Conservation (phyloP, 2,113 vertebrate species). For the Lanius ludovicianus region DNA sequence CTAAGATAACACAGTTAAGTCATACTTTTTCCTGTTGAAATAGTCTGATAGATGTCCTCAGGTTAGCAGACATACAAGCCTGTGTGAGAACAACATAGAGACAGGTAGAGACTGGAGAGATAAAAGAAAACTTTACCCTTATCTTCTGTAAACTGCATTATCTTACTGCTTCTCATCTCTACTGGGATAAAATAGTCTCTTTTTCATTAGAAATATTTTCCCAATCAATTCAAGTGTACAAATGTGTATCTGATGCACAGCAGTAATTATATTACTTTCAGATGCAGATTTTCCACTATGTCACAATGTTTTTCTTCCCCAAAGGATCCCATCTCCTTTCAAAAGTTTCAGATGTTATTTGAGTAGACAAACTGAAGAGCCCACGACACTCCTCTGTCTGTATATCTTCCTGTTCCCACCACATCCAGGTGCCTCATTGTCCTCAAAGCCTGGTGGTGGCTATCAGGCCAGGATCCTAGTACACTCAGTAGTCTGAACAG, state of each 20-base stretch:
- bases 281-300: conserved; percentile 34
- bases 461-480: not conserved
- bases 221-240: not conserved
- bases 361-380: conserved; percentile 43
- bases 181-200: not conserved
- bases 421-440: not conserved
- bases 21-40: not conserved
- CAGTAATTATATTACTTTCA: not conserved
- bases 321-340: conserved; percentile 18
- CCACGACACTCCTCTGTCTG: not conserved
- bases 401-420: not conserved
- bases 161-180: not conserved
- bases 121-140: not conserved
- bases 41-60: not conserved
- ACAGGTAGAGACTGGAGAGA: not conserved
- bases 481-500: not conserved
- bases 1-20: not conserved
- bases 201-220: conserved; percentile 20
- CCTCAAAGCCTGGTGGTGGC: not conserved
- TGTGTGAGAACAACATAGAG: not conserved
- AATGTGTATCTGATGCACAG: not conserved
- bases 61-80: not conserved
- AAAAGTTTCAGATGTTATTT: conserved; percentile 47
- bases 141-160: not conserved
- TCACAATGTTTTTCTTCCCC: not conserved